Base-by-base conservation (phyloP, 2,888 invertebrate species). In the Troides oblongomaculatus region DNA sequence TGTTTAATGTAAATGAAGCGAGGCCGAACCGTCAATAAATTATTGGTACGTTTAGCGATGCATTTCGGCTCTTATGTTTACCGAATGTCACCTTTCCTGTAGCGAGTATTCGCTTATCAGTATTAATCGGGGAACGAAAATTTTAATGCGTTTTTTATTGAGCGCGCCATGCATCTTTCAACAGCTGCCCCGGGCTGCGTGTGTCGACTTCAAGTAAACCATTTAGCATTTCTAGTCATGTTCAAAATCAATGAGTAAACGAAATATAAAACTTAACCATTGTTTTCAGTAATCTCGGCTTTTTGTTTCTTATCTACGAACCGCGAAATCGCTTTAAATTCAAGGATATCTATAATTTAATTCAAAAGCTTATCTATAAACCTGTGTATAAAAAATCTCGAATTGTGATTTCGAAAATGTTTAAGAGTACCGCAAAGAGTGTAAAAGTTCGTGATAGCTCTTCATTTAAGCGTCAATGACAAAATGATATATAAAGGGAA, bases 1-100 rank as follows among this genome's bases (percentile, higher is more conserved):
- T 92, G 92, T 92, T 92, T 91, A 92, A 92, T 90, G 88, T 87
- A 91, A 92, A 92, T 91, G 89, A 90, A 86, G 84, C 85, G 88
- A 86, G 87, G 88, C 87, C 87, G 88, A 85, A 83, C 81, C 80
- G 78, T 85, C 87, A 84, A 89, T 92, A 92, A 92, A 88, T 92
- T 91, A 90, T 90, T 82, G 82, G 82, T 77, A 78, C 87, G 82
- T 84, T 89, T 86, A 89, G 86, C 88, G 85, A 86, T 84, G 84
- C 82, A 81, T 86, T 83, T 79, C 76, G 82, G 82, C 81, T 84
- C 86, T 89, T 86, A 87, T 90, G 89, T 84, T 83, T 79, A 85
- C 88, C 89, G 91, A 91, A 87, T 92, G 92, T 92, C 92, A 90
- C 90, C 89, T 91, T 89, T 86, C 84, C 84, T 83, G 85, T 81